Percentiles rank a stretch among this genome's conserved stretches.
These are phyloP conservation scores for Atherinosoma microstoma DNA, from an alignment of 2,797 vertebrate species.

Conservation along the genomic window DNA sequence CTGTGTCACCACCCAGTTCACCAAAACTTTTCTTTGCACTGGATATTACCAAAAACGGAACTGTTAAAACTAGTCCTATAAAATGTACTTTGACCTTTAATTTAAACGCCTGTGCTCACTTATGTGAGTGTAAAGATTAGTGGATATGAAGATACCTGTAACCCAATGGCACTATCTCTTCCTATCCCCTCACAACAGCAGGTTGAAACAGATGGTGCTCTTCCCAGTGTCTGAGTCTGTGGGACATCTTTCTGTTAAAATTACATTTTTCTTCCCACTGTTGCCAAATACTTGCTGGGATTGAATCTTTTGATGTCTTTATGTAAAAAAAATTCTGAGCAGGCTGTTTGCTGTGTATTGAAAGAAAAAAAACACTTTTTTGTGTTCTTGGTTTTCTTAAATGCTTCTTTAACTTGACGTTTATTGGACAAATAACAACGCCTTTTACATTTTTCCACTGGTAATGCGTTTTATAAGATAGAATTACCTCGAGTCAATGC, in stretches of 20 bases:
- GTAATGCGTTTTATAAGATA: slow-evolving; percentile 41
- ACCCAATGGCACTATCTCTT: neutral
- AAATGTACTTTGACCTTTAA: slow-evolving; percentile 13
- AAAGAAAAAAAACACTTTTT: neutral
- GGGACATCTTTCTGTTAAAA: neutral
- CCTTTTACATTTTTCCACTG: slow-evolving; percentile 39
- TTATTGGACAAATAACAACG: slow-evolving; percentile 11
- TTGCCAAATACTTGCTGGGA: neutral
- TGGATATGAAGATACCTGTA: neutral
- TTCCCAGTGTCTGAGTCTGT: neutral
- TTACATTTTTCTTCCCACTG: neutral
- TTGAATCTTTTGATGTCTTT: no score
- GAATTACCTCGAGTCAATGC: slow-evolving; percentile 27
- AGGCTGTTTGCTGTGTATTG: no score
- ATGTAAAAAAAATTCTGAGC: no score
- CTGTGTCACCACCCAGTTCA: neutral
- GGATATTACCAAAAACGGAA: neutral
- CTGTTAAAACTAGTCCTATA: neutral
- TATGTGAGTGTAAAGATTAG: neutral
- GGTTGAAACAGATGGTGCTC: neutral
- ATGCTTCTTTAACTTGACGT: slow-evolving; percentile 19
- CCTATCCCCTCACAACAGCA: neutral
- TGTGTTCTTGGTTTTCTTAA: neutral
- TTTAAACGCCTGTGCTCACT: neutral
- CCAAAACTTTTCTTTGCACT: neutral